These are phyloP conservation scores for Odontomyia ornata DNA, from an alignment of 2,888 invertebrate genomes.

Conservation along the genomic window DNA sequence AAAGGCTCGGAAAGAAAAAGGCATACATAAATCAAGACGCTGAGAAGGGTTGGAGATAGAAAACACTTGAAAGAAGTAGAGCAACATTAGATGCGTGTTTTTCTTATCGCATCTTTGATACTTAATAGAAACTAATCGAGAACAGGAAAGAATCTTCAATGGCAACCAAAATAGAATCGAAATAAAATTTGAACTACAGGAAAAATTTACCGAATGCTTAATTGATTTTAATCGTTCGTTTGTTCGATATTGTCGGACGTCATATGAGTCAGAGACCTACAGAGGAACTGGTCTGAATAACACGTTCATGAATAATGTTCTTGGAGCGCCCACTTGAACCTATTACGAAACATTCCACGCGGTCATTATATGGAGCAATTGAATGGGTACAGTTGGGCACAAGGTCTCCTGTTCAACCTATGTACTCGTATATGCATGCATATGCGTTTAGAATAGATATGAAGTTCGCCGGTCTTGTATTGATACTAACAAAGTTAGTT, in stretches of 20 bases:
- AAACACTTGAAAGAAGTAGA: too few relatives aligned
- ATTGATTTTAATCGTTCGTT: constrained; percentile 7
- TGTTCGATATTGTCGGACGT: not conserved
- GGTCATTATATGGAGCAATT: constrained; percentile 19
- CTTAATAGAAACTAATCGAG: not conserved
- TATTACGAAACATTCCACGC: constrained; percentile 13
- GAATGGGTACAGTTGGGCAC: constrained; percentile 16
- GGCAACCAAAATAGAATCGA: not conserved
- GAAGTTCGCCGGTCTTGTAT: too few relatives aligned
- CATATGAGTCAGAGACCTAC: constrained; percentile 1
- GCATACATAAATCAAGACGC: not conserved
- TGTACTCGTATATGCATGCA: too few relatives aligned
- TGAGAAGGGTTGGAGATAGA: too few relatives aligned
- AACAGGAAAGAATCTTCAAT: not conserved
- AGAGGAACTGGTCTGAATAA: not conserved
- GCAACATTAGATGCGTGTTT: too few relatives aligned
- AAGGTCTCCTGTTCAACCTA: not conserved
- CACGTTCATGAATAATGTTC: not conserved
- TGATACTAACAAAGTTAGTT: too few relatives aligned
- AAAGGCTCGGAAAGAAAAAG: not conserved
- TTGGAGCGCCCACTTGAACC: constrained; percentile 17
- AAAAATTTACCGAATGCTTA: not conserved
- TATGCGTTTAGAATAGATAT: too few relatives aligned
- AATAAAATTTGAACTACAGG: not conserved
- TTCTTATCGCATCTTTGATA: too few relatives aligned